Base-by-base conservation (phyloP, 2,888 invertebrate species). In the Sarcophaga rosellei region DNA sequence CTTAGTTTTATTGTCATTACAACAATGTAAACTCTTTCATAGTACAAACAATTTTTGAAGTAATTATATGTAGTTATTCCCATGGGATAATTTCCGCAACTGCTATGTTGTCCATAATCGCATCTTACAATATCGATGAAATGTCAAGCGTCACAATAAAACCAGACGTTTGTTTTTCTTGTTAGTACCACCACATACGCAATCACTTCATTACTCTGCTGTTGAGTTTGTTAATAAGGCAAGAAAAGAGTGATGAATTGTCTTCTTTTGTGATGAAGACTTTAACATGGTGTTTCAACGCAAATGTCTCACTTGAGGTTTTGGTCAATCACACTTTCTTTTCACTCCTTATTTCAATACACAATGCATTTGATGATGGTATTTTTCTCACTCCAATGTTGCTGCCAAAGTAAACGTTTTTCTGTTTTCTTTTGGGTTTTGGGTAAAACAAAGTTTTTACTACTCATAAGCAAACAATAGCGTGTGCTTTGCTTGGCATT, bases 251-350 rank as follows among this genome's bases (percentile, higher is more conserved):
- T 25, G 65, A 35, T 35, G 23, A 23, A 23, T 23, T 3, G 8
- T 23, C 57, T 65, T 53, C 77, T 44, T 53, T 78, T 12, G 17
- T 74, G 44, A 78, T 74, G 53, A 25, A 78, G 66, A 78, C 81
- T 70, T 68, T 57, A 68, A 63, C 25, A 72, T n/a, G 72, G 61
- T 75, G 75, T 74, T 44, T 66, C 61, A 45, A 45, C 15, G 63
- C 53, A 44, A 70, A 78, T 76, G 68, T 81, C 81, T 82, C 85
- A 74, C 74, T 75, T 75, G 75, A 77, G 76, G 81, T 81, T 77
- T 72, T 76, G 77, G 86, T 77, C 82, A 83, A 80, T 74, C 80
- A 83, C 79, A 80, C 80, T 83, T 82, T 81, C 72, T 85, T 83
- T 83, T 25, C 21, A 23, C 66, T 59, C 25, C 15, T 53, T 69